These are phyloP conservation scores for Tribolium madens DNA, from an alignment of 1,140 invertebrate species.

Conservation along the genomic window DNA sequence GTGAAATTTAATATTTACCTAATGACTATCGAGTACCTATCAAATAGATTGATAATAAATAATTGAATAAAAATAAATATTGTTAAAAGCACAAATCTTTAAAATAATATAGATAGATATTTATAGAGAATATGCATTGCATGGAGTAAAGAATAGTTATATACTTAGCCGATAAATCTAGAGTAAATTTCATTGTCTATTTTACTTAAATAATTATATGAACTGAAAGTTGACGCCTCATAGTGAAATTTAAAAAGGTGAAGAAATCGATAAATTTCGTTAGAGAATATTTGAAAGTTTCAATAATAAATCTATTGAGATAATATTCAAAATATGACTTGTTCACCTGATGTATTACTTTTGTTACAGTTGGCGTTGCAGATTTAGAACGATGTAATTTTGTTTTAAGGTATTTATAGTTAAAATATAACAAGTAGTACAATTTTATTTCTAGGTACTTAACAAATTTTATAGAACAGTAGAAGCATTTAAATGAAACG, in stretches of 20 bases:
- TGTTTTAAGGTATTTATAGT: background rate
- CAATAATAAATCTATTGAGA: background rate
- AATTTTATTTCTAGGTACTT: background rate
- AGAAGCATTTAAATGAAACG: background rate
- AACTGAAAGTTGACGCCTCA: background rate
- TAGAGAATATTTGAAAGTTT: background rate
- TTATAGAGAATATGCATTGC: background rate
- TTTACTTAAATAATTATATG: background rate
- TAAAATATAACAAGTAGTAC: background rate
- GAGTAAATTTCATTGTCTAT: background rate
- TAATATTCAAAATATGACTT: background rate
- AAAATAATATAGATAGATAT: conserved; percentile 27
- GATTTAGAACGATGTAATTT: background rate
- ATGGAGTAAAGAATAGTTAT: background rate
- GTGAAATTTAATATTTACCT: conserved; percentile 15
- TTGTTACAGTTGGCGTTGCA: background rate
- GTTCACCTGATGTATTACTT: background rate
- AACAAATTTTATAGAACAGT: background rate
- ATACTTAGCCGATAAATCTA: background rate
- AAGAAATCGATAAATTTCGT: background rate
- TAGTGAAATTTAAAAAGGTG: background rate
- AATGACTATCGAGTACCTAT: conserved; percentile 32
- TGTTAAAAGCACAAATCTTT: conserved; percentile 31
- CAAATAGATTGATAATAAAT: conserved; percentile 17
- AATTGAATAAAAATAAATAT: background rate